Base-by-base conservation (phyloP, 92 coral and sea anemone species). In the Desmophyllum pertusum region DNA sequence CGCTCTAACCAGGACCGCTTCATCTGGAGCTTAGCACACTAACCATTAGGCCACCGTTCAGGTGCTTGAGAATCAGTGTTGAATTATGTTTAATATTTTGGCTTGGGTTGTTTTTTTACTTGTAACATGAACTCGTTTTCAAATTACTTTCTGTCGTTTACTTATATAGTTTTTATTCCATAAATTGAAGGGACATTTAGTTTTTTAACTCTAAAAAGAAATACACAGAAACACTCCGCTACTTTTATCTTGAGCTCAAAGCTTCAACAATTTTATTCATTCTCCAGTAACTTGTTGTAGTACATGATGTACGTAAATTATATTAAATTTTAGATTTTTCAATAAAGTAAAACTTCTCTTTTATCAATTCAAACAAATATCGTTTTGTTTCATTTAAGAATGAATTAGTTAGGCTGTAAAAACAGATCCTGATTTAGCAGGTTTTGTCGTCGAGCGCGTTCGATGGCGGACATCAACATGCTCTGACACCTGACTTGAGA, bases 401-500 rank as follows among this genome's bases (percentile, higher is more conserved):
- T 43, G 25, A 67, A 41, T 91, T 76, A 93, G 85, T 91, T 93
- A 29, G 94, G 89, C 89, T 93, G 97, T 37, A 93, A 88, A 79
- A 93, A 93, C 91, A 96, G 87, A 80, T 94, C 98, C 85, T 96
- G 98, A 86, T 93, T 93, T 36, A 94, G 94, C 82, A 96, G 83
- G 81, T 96, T 94, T 88, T 94, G 98, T 68, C 96, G 90, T 40
- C 98, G 98, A 77, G 95, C 97, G 27, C 97, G 90, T 81, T 94
- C 98, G 41, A 96, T 89, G 37, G 98, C 98, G 52, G 97, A 88
- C 91, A 90, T 94, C 62, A 96, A 80, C 98, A 96, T 94, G 77
- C 98, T 94, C 81, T 93, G 98, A 84, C 98, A 96, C 70, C 94
- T 95, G 69, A 96, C 94, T 77, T 94, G 98, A 21, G 98, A 88